Evolutionary conservation across 30 jellyfish, hydroid and myxozoan species (phyloP), one percentile per base, ranked within the genome.

Genomic region (Sanderia malayensis): DNA sequence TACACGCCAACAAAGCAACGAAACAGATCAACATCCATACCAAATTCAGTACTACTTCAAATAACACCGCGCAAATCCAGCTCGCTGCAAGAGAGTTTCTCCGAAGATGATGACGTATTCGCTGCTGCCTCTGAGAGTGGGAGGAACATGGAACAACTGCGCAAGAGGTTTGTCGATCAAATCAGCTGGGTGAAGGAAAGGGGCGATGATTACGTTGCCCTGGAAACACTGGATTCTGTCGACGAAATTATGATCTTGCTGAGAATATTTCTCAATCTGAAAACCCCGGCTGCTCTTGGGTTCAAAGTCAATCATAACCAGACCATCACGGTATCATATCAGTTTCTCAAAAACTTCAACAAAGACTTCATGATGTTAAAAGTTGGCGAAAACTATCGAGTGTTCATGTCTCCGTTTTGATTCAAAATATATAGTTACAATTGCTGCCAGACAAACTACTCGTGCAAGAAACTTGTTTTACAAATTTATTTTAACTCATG

Each of bases 311-410:
- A 82, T 22, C 75, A 73, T 17, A 49, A 63, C 33, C 46, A 61
- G 46, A 55, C 94, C 0, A 32, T 71, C 41, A 82, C 94, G 1
- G 73, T 82, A 17, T 71, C 87, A 0, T 82, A 73, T 44, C 94
- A 82, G 61, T 37, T 73, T 27, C 26, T 82, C 15, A 71, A 60
- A 23, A 70, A 82, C 34, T 82, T 82, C 61, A 82, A 82, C 44
- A 72, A 71, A 22, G 94, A 82, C 27, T 82, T 71, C 63, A 82
- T 82, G 94, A 73, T 82, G 94, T 70, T 82, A 22, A 81, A 71
- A 61, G 80, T 81, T 18, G 67, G 58, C 19, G 73, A 60, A 1
- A 61, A 81, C 9, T 81, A 81, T 30, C 72, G 93, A n/a, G 58
- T 81, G 73, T 81, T 70, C 44, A 60, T 81, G 64, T 65, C 80